Evolutionary conservation across 2,113 vertebrate genomes (phyloP), one percentile per base, ranked within the genome.

Genomic region (Antigone vipio): DNA sequence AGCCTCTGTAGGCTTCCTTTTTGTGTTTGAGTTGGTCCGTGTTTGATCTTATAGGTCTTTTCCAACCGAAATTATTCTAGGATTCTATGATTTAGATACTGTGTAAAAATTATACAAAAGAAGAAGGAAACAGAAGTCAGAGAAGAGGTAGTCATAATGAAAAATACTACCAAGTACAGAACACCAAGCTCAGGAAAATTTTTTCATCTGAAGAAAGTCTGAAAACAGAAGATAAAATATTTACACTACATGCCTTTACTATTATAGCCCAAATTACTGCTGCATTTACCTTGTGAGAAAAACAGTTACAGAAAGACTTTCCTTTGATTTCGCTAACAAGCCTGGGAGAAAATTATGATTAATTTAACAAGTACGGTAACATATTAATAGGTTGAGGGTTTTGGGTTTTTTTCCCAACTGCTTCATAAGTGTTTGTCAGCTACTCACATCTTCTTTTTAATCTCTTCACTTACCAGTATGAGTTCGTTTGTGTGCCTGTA

Each of bases 401-500:
- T 58, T 9, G 30, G 12, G 5, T 3, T 12, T 62, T 60, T 77
- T 64, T 50, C 45, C n/a, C 58, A 32, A 34, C 44, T 49, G 45
- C 74, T 49, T 60, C 44, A 35, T 49, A 76, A 49, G 26, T 49
- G 44, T 76, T 76, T 59, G 45, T 53, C 27, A 34, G 27, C 34
- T 72, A 52, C 35, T 44, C 30, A 71, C 60, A 50, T 55, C 27
- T 74, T 74, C 23, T 52, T 74, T 58, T 74, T 58, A 74, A 58
- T 74, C 72, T 62, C 52, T 87, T 75, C n/a, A 17, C 97, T 97
- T 96, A 99, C 99, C 99, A 69, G 99, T 99, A 97, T 99, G 99
- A 83, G 99, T 99, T 94, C 99, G 99, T 98, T 99, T 99, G 95
- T 99, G 99, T 27, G 99, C 99, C 96, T 99, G 99, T 42, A 99